Conservation (phyloP, 2,888 invertebrate genomes). For the Apoda limacodes region DNA sequence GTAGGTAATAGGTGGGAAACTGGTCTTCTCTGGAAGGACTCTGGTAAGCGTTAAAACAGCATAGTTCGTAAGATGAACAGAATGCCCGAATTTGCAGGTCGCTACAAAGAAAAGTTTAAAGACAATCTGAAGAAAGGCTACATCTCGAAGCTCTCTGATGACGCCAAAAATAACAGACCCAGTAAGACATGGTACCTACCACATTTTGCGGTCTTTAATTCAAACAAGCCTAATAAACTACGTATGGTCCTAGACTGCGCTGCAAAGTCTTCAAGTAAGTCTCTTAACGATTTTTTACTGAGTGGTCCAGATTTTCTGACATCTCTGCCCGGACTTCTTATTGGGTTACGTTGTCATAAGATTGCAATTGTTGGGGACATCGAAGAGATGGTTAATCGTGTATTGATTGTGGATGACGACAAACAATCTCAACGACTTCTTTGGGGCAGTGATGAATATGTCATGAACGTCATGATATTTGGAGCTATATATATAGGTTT, state of each 20-base stretch:
- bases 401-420: constrained; percentile 1
- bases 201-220: no score
- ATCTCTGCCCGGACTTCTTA: constrained; percentile 24
- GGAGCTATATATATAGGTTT: no score
- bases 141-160: not conserved
- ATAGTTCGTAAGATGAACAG: constrained; percentile 1
- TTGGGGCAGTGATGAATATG: constrained; percentile 2
- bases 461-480: no score
- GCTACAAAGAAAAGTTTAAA: constrained; percentile 2
- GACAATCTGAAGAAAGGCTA: constrained; percentile 2
- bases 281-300: constrained; percentile 11
- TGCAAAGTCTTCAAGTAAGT: constrained; percentile 4
- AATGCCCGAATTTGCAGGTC: not conserved
- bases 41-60: not conserved
- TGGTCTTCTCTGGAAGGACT: not conserved
- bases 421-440: constrained; percentile 4
- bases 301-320: constrained; percentile 20
- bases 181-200: constrained; percentile 9
- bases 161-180: not conserved
- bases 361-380: constrained; percentile 26
- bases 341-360: constrained; percentile 25
- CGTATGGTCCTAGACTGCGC: constrained; percentile 10
- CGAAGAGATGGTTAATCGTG: constrained; percentile 4
- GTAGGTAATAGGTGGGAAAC: not conserved
- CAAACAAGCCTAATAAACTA: constrained; percentile 9